These are phyloP conservation scores for Tympanoctomys barrerae DNA, from an alignment of 2,797 vertebrate genomes.

Conservation along the genomic window DNA sequence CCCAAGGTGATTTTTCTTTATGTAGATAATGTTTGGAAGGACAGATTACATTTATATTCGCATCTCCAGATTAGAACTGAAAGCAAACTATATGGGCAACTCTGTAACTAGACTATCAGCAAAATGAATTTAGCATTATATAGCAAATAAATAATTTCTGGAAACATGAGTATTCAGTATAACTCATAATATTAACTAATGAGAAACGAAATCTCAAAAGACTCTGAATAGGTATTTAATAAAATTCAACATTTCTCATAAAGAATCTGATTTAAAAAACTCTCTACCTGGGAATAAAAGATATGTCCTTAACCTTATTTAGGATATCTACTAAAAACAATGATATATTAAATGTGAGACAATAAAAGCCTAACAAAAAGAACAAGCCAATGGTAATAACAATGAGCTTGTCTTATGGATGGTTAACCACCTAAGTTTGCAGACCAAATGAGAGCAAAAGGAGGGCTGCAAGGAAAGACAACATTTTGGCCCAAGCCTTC, in stretches of 20 bases:
- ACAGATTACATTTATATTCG: background rate
- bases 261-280: slow-evolving; percentile 21
- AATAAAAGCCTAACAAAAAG: slow-evolving; percentile 5
- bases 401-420: too few relatives aligned
- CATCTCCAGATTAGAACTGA: background rate
- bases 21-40: background rate
- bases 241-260: slow-evolving; percentile 58
- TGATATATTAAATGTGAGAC: slow-evolving; percentile 37
- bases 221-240: slow-evolving; percentile 36
- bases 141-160: slow-evolving; percentile 44
- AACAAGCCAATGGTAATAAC: background rate
- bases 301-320: slow-evolving; percentile 15
- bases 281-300: slow-evolving; percentile 20
- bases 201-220: slow-evolving; percentile 7
- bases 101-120: background rate
- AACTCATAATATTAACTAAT: slow-evolving; percentile 4
- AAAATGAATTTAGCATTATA: slow-evolving; percentile 18
- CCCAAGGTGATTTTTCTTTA: background rate
- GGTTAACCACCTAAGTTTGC: too few relatives aligned
- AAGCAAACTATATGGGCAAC: background rate
- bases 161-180: slow-evolving; percentile 35
- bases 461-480: too few relatives aligned
- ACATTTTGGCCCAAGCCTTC: too few relatives aligned
- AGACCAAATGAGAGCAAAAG: too few relatives aligned
- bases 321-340: slow-evolving; percentile 17